phyloP scores from a whole-genome alignment of 2,797 vertebrate species.

The Melanotaenia pygmaea region DNA sequence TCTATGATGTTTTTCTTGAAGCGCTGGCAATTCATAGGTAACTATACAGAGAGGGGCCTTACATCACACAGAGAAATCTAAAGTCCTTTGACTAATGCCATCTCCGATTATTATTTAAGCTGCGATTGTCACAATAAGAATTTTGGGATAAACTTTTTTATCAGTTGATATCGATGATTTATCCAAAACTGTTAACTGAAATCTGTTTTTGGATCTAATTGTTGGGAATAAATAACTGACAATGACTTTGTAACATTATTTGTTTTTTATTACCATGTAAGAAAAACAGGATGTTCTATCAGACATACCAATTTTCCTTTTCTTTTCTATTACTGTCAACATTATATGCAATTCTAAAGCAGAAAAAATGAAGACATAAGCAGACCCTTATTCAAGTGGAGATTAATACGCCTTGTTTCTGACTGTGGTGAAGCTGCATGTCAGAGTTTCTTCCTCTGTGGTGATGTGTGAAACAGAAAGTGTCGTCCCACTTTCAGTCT shows the following conservation, averaged over 20 bases:
- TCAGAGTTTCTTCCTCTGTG: conserved; percentile 20
- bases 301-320: background rate
- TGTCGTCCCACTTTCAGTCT: conserved; percentile 14
- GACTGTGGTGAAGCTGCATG: background rate
- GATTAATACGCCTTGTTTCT: background rate
- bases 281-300: background rate
- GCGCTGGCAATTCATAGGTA: background rate
- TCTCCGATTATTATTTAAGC: background rate
- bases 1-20: background rate
- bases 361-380: background rate
- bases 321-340: background rate
- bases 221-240: background rate
- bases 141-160: no score
- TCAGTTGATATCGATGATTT: no score
- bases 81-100: background rate
- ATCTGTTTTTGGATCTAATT: background rate
- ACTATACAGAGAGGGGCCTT: background rate
- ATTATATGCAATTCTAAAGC: background rate
- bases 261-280: no score
- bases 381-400: background rate
- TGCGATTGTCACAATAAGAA: no score
- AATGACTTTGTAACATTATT: no score
- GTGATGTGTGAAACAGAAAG: conserved; percentile 26
- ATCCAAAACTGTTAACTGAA: background rate
- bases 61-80: background rate